A percentile compares a stretch with the other conserved stretches of the same genome.
phyloP scores from a whole-genome alignment of 2,797 vertebrate species.

The Pipistrellus kuhlii region DNA sequence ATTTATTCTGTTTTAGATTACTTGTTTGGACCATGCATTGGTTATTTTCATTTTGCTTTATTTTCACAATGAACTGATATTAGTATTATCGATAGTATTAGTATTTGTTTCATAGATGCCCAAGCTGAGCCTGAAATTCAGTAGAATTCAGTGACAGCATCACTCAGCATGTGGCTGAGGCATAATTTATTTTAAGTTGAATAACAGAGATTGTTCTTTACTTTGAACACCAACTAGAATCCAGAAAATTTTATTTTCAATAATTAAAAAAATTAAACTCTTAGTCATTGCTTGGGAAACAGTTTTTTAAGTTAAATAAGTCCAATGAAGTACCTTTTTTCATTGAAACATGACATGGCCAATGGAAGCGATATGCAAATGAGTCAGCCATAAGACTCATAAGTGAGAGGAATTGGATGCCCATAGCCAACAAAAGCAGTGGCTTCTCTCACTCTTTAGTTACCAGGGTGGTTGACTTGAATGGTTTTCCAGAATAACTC shows the following conservation, averaged over 20 bases:
- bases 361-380: neutral
- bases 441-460: neutral
- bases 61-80: slow-evolving; percentile 52
- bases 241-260: neutral
- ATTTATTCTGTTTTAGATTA: neutral
- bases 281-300: neutral
- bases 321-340: neutral
- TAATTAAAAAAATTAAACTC: neutral
- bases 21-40: neutral
- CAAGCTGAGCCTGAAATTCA: neutral
- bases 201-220: neutral
- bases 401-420: neutral
- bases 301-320: neutral
- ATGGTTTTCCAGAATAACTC: neutral
- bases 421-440: fast-evolving
- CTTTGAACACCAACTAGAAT: neutral
- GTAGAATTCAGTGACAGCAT: neutral
- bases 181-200: neutral
- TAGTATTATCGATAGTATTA: neutral
- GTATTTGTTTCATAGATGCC: slow-evolving; percentile 17
- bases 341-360: neutral
- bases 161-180: neutral
- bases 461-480: neutral
- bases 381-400: neutral
- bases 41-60: neutral